Conservation (phyloP, 2,797 vertebrate species). For the Sandelia bainsii region DNA sequence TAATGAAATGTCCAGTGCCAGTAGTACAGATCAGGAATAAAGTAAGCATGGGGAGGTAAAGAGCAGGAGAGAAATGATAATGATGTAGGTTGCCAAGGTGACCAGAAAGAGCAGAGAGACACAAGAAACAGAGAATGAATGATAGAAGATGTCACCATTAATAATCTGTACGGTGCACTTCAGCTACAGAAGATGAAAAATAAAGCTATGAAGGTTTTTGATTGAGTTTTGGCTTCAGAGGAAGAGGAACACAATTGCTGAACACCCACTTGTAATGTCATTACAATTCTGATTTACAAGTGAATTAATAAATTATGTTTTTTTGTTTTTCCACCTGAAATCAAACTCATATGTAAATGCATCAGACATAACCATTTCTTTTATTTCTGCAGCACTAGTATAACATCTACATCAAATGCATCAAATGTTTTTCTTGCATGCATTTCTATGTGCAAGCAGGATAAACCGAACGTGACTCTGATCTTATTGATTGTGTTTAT, state of each 20-base stretch:
- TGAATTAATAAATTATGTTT: slow-evolving; percentile 14
- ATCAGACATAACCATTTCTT: neutral
- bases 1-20: slow-evolving; percentile 55
- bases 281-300: slow-evolving; percentile 30
- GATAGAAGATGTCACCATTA: slow-evolving; percentile 73
- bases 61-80: slow-evolving; percentile 59
- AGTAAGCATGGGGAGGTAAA: slow-evolving; percentile 56
- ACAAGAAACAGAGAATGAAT: slow-evolving; percentile 71
- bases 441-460: slow-evolving; percentile 25
- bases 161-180: slow-evolving; percentile 54
- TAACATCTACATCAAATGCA: neutral
- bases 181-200: slow-evolving; percentile 45
- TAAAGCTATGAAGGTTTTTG: slow-evolving; percentile 25
- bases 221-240: slow-evolving; percentile 33
- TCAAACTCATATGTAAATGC: slow-evolving; percentile 11
- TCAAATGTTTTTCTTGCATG: slow-evolving; percentile 12
- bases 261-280: neutral
- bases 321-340: slow-evolving; percentile 29
- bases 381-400: neutral
- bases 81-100: slow-evolving; percentile 82
- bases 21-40: slow-evolving; percentile 50
- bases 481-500: slow-evolving; percentile 63
- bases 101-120: slow-evolving; percentile 66
- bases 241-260: slow-evolving; percentile 5
- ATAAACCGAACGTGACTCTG: slow-evolving; percentile 44